These are phyloP conservation scores for Notiomystis cincta DNA, from an alignment of 2,113 vertebrate genomes.

Conservation along the genomic window DNA sequence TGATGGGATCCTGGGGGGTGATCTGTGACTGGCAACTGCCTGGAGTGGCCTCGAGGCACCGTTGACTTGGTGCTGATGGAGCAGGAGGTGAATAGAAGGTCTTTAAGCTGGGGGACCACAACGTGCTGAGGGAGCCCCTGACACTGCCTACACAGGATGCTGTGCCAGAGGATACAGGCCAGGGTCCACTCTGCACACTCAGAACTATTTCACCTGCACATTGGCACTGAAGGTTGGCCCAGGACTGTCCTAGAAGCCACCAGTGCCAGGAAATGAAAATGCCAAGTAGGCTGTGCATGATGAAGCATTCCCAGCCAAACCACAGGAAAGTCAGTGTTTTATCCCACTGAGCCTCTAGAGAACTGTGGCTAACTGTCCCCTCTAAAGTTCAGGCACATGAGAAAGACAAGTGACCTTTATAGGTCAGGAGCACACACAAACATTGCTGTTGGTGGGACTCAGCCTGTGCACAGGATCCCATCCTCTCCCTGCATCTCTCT, in stretches of 20 bases:
- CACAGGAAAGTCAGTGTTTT: not conserved
- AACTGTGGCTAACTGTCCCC: not conserved
- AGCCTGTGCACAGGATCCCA: not conserved
- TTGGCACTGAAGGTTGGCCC: not conserved
- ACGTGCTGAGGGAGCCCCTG: not conserved
- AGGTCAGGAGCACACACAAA: not conserved
- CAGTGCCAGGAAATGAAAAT: not conserved
- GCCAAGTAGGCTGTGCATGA: not conserved
- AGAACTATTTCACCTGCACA: not conserved
- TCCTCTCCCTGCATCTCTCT: not conserved
- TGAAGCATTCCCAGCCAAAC: not conserved
- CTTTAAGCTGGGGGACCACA: not conserved
- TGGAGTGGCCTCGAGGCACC: accelerated
- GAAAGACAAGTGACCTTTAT: not conserved
- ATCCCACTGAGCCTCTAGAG: not conserved
- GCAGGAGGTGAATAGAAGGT: not conserved
- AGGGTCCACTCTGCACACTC: not conserved
- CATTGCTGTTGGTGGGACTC: not conserved
- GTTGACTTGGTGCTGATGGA: not conserved
- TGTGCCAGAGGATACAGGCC: not conserved
- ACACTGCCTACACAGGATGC: not conserved
- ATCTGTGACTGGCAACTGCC: not conserved
- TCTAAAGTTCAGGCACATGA: not conserved
- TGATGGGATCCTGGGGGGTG: not conserved
- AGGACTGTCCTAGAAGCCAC: not conserved